A percentile compares a stretch with the other conserved stretches of the same genome.
Evolutionary conservation across 2,113 vertebrate species (phyloP).

Genomic region (Naja naja): DNA sequence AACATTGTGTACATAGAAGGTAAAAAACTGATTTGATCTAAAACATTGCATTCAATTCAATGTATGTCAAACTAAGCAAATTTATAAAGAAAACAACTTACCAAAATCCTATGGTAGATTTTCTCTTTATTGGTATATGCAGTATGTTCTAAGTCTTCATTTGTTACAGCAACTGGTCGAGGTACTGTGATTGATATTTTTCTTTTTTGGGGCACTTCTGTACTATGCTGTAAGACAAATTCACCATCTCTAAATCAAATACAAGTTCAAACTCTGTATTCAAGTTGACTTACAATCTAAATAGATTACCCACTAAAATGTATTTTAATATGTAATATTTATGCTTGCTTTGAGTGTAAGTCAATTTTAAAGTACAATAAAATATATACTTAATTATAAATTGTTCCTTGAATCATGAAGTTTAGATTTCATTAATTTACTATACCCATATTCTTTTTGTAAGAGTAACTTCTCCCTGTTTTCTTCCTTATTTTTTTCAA

Average conservation of each 20-base stretch:
- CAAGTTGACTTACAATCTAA: background rate
- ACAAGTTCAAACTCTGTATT: background rate
- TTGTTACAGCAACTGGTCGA: constrained; percentile 83
- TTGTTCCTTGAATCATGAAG: background rate
- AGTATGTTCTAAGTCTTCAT: constrained; percentile 89
- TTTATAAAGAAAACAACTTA: constrained; percentile 60
- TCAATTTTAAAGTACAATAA: background rate
- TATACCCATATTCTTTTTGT: background rate
- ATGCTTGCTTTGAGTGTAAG: background rate
- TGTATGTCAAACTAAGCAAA: background rate
- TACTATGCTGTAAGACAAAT: constrained; percentile 62
- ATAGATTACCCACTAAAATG: background rate
- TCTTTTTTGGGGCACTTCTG: constrained; percentile 61
- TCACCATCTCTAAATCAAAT: constrained; percentile 29
- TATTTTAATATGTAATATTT: background rate
- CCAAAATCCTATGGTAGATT: constrained; percentile 89
- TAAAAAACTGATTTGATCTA: background rate
- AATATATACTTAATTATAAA: background rate
- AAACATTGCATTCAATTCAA: background rate
- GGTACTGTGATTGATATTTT: constrained; percentile 58
- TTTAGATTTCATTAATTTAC: background rate
- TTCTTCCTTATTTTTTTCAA: background rate
- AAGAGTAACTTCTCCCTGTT: background rate
- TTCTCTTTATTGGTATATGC: constrained; percentile 89
- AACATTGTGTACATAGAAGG: background rate